Base-by-base conservation (phyloP, 2,888 invertebrate species). In the Apotomis capreana region DNA sequence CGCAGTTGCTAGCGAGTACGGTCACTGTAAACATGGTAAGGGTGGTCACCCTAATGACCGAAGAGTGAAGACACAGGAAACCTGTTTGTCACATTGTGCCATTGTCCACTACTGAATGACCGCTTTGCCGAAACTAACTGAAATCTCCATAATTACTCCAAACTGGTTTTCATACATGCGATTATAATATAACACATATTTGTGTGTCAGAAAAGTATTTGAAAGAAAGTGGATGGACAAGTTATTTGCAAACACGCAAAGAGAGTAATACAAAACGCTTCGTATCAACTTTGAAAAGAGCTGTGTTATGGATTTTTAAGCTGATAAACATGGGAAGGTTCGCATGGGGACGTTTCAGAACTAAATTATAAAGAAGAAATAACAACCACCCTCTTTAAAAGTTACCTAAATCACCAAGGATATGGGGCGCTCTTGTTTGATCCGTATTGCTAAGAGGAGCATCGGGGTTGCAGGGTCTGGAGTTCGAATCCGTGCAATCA, bases 81-180 rank as follows among this genome's bases (percentile, higher is more conserved):
- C 70, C 60, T 70, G 70, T 70, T 67, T 67, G 26, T 54, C 26
- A 15, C 49, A 61, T 70, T 67, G 55, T 67, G 49, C 40, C 54
- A 60, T 70, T 60, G 46, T 37, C 15, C 54, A 5, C 13, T 10
- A 55, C 8, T 49, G 12, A 49, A 26, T 26, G 26, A 26, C 26
- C 26, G 26, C 36, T 64, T 59, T 54, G 57, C 64, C 12, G 26
- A 59, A 37, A 52, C 26, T 26, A 4, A 61, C 68, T 54, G 54
- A 61, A 70, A 67, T 40, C 49, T 36, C 65, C 40, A 12, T 67
- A 70, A 70, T 67, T 60, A 44, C 36, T 46, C 59, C 15, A 55
- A 13, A 61, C 70, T 49, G 65, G 70, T 70, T 70, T 64, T 6
- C 13, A 12, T 54, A 26, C 9, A 49, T 55, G 61, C 65, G 46